A percentile compares a stretch with the other conserved stretches of the same genome.
Conservation (phyloP, 2,113 vertebrate species). For the Sphyrna mokarran region DNA sequence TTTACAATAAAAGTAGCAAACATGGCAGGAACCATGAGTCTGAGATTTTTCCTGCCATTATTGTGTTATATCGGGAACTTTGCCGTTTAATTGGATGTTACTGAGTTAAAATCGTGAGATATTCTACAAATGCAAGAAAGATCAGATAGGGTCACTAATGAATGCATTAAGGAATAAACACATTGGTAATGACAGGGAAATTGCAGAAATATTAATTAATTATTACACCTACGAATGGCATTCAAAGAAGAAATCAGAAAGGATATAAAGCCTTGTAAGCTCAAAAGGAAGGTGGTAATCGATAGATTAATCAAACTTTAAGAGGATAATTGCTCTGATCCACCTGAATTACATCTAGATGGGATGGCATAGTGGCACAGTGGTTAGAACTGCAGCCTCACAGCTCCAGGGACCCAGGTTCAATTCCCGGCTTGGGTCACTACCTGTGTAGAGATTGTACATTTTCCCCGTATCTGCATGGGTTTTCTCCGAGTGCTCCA, state of each 20-base stretch:
- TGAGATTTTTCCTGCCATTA: neutral
- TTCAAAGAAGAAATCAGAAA: neutral
- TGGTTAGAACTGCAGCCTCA: too few species aligned
- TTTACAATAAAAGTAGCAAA: neutral
- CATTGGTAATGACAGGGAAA: neutral
- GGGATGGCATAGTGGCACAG: too few species aligned
- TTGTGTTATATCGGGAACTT: neutral
- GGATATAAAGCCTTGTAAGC: neutral
- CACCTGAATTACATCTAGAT: neutral
- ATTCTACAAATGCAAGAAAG: neutral
- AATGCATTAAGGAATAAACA: neutral
- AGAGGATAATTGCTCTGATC: neutral
- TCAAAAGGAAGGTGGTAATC: neutral
- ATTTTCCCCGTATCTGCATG: too few species aligned
- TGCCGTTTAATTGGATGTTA: neutral
- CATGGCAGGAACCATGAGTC: neutral
- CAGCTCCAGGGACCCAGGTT: too few species aligned
- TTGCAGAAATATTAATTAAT: neutral
- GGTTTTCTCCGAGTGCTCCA: too few species aligned
- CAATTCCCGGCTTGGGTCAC: too few species aligned
- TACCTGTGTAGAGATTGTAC: too few species aligned
- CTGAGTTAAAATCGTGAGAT: neutral
- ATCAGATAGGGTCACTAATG: neutral
- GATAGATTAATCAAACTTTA: neutral
- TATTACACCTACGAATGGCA: neutral